Evolutionary conservation across 2,113 vertebrate genomes (phyloP), one percentile per base, ranked within the genome.

Genomic region (Heterotis niloticus): DNA sequence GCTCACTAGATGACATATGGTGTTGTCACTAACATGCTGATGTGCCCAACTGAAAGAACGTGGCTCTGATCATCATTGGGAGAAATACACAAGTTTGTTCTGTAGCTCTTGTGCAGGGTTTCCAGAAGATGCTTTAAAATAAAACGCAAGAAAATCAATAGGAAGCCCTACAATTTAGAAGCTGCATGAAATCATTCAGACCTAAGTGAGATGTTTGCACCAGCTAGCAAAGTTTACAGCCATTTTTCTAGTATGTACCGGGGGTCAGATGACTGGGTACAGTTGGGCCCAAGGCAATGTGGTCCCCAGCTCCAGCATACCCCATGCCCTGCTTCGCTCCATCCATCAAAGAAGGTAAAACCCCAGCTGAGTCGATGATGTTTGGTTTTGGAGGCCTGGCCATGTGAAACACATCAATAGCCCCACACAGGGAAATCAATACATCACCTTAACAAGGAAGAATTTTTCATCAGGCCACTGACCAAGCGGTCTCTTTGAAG

Each of bases 251-350:
- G n/a, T n/a, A 52, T 12, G 10, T 12, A 51, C 23, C 20, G n/a
- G 51, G 18, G 18, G 14, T 52, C 17, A 56, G 52, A n/a, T 52
- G 51, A 52, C 13, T 11, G 20, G 7, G 28, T 24, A 64, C 18
- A 54, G 62, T n/a, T 5, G 44, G 60, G 51, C 60, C 11, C 16
- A 18, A 20, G 59, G 23, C 59, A 1, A 69, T 16, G 5, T 12
- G 18, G 7, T 12, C 28, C 20, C 52, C 5, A 23, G 92, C 92
- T n/a, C 95, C 18, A 20, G 51, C 68, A 17, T 28, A 28, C 51
- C 17, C 92, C 78, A 97, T 96, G 24, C 98, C 96, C 86, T 98
- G 96, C 12, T 98, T 96, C 0, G 98, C 91, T 85, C 98, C 96
- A 0, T 98, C 96, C 96, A 98, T 98, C 0, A 95, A 96, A n/a